phyloP scores from a whole-genome alignment of 2,888 invertebrate species.

The Pollenia angustigena region DNA sequence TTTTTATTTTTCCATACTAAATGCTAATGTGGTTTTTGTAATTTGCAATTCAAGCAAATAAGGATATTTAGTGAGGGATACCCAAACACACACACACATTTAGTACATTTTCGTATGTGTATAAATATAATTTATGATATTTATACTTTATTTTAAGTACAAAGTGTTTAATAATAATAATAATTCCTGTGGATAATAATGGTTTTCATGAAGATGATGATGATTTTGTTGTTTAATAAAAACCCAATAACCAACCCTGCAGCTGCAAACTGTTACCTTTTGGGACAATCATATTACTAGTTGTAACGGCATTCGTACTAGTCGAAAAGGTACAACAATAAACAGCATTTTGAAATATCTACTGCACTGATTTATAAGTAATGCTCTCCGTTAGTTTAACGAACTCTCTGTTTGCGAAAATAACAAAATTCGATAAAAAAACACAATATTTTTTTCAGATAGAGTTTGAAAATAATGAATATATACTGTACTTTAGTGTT shows the following conservation, averaged over 20 bases:
- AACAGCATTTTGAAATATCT: no score
- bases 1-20: background rate
- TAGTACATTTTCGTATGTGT: background rate
- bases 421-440: no score
- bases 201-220: background rate
- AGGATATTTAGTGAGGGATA: constrained; percentile 3
- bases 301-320: no score
- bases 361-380: no score
- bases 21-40: constrained; percentile 29
- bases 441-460: no score
- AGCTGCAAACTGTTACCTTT: no score
- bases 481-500: no score
- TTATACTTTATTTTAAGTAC: constrained; percentile 50
- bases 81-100: background rate
- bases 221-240: constrained; percentile 38
- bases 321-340: no score
- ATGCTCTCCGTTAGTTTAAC: no score
- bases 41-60: constrained; percentile 30
- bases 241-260: constrained; percentile 1
- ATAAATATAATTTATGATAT: constrained; percentile 56
- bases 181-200: constrained; percentile 36
- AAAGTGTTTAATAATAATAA: constrained; percentile 55
- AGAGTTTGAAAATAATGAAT: no score
- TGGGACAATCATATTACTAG: no score
- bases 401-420: no score